Percentiles rank a stretch among this genome's conserved stretches.
These are phyloP conservation scores for Tragelaphus strepsiceros DNA, from an alignment of 2,113 vertebrate species.

Conservation along the genomic window DNA sequence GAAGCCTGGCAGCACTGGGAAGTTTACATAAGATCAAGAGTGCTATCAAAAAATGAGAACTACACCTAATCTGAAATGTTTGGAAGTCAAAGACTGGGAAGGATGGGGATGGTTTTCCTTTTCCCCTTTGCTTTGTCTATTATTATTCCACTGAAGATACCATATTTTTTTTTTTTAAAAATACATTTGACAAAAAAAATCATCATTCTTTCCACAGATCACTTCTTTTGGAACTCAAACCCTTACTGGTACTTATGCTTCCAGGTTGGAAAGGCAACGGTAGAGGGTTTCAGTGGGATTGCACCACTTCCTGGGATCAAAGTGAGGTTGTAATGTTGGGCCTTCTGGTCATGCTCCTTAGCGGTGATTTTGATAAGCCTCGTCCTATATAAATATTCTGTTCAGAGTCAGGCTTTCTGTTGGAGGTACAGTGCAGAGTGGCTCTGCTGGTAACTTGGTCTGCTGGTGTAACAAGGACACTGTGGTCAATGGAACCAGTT, in stretches of 20 bases:
- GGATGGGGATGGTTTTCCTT: not conserved
- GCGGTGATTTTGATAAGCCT: not conserved
- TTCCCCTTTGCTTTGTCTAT: not conserved
- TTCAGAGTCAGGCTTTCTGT: not conserved
- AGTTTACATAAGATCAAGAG: not conserved
- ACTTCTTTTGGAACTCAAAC: not conserved
- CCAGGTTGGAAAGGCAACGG: not conserved
- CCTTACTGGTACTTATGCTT: not conserved
- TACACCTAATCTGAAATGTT: not conserved
- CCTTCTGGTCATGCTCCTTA: not conserved
- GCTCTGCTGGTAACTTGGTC: not conserved
- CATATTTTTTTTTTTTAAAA: not conserved
- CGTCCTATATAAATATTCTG: not conserved
- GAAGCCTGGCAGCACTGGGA: not conserved
- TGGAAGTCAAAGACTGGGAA: not conserved
- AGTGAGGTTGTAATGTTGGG: not conserved
- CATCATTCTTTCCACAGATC: not conserved
- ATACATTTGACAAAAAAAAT: not conserved
- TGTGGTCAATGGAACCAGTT: too few relatives aligned
- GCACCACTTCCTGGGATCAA: not conserved
- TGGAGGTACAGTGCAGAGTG: not conserved
- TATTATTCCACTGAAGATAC: constrained; percentile 15
- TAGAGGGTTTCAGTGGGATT: not conserved
- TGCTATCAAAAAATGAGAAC: not conserved
- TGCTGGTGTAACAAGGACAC: not conserved